Evolutionary conservation across 2,113 vertebrate genomes (phyloP), one percentile per base, ranked within the genome.

Genomic region (Anser cygnoides): DNA sequence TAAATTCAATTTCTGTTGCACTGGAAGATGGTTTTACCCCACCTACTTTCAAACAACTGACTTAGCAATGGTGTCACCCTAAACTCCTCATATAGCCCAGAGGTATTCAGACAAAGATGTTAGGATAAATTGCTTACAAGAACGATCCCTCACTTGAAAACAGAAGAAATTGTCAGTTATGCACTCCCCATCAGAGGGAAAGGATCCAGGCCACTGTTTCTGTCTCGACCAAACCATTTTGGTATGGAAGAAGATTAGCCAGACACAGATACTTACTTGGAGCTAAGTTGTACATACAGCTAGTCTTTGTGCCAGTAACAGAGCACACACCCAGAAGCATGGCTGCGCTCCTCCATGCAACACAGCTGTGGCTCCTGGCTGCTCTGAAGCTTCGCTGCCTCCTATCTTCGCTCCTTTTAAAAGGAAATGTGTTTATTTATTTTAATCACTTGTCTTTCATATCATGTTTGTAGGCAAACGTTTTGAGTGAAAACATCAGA

Each of bases 61-160:
- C 84, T 81, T 52, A 78, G 63, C 85, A 89, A 92, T 43, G 3
- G 57, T 52, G 44, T 74, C 86, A 90, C 37, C 55, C 31, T 82
- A 50, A 94, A 81, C 37, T 55, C 70, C 68, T 81, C 59, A 63
- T 2, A n/a, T 2, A 89, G 91, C 10, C 29, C 76, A 61, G 50
- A 73, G 49, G 66, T 66, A 78, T 0, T 29, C 65, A 93, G 73
- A 77, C 31, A 89, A 89, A 94, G 80, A 65, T 57, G 73, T 90
- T 43, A 89, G 55, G 65, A 92, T 93, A 94, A 96, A 94, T 55
- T 71, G 52, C 91, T 93, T 94, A 89, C 39, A 84, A 52, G 46
- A 77, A 71, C 22, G 73, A 92, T 68, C 76, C 81, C n/a, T 28
- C 4, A 1, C 54, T 78, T 73, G 54, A 72, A 85, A 77, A 33